Conservation (phyloP, 2,888 invertebrate species). For the Eulithis testata region DNA sequence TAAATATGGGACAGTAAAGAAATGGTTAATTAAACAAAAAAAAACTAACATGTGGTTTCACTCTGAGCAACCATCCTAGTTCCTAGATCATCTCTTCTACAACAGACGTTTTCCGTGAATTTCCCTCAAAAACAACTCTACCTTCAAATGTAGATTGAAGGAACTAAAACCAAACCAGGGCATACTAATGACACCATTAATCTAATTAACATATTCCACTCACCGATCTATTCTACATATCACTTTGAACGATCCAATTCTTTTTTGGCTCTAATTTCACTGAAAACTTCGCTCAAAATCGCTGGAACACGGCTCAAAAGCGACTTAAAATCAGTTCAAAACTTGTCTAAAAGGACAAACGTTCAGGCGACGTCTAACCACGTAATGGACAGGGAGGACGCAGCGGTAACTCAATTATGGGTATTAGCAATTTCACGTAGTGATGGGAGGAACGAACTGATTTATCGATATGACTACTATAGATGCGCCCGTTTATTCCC, state of each 20-base stretch:
- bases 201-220: slow-evolving; percentile 24
- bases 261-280: slow-evolving; percentile 27
- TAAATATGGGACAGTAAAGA: too few relatives aligned
- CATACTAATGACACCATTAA: slow-evolving; percentile 21
- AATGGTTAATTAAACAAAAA: too few relatives aligned
- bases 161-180: slow-evolving; percentile 17
- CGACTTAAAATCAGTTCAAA: slow-evolving; percentile 9
- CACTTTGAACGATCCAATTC: slow-evolving; percentile 13
- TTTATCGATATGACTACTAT: slow-evolving; percentile 49
- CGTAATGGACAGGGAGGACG: slow-evolving; percentile 74
- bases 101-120: too few relatives aligned
- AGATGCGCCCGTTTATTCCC: too few relatives aligned
- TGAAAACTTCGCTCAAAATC: slow-evolving; percentile 23
- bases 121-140: too few relatives aligned
- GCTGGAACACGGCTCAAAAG: slow-evolving; percentile 5
- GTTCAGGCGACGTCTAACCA: slow-evolving; percentile 52
- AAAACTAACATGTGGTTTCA: too few relatives aligned
- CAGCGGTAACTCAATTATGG: slow-evolving; percentile 80
- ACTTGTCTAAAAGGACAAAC: slow-evolving; percentile 35
- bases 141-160: background rate
- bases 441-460: slow-evolving; percentile 47
- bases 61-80: too few relatives aligned
- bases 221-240: slow-evolving; percentile 26
- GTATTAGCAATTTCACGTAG: slow-evolving; percentile 80
- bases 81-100: too few relatives aligned